phyloP scores from a whole-genome alignment of 2,113 vertebrate genomes.

The Indicator maculatus region DNA sequence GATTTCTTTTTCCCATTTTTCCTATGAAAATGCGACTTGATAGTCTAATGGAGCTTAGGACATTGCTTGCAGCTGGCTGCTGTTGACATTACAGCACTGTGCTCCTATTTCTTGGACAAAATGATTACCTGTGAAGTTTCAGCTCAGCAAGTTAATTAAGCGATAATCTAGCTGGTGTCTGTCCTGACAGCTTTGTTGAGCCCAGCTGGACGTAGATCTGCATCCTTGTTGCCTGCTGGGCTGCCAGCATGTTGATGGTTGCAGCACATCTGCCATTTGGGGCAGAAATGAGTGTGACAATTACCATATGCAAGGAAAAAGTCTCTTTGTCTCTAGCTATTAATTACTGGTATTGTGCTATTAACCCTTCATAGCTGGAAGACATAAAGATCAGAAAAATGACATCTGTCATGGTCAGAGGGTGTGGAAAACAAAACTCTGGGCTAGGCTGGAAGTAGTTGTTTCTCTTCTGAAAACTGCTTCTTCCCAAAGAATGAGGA shows the following conservation, averaged over 20 bases:
- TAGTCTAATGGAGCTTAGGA: not conserved
- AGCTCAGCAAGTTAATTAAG: not conserved
- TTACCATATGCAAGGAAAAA: not conserved
- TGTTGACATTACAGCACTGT: not conserved
- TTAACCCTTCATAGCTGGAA: not conserved
- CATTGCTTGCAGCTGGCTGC: not conserved
- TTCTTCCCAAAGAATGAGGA: not conserved
- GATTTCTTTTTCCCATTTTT: not conserved
- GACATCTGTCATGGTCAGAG: fast-evolving
- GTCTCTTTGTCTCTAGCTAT: not conserved
- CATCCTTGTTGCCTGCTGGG: not conserved
- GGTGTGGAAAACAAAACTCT: not conserved
- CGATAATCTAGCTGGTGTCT: not conserved
- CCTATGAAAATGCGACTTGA: not conserved
- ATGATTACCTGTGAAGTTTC: not conserved
- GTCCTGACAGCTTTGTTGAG: not conserved
- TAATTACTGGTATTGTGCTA: not conserved
- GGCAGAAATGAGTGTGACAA: not conserved
- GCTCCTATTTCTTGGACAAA: not conserved
- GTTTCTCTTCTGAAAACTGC: not conserved
- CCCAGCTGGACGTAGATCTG: not conserved
- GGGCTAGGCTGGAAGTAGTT: not conserved
- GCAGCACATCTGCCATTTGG: not conserved
- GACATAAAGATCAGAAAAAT: not conserved
- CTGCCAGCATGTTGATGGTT: not conserved